Base-by-base conservation (phyloP, 2,113 vertebrate genomes). In the Dascyllus trimaculatus region DNA sequence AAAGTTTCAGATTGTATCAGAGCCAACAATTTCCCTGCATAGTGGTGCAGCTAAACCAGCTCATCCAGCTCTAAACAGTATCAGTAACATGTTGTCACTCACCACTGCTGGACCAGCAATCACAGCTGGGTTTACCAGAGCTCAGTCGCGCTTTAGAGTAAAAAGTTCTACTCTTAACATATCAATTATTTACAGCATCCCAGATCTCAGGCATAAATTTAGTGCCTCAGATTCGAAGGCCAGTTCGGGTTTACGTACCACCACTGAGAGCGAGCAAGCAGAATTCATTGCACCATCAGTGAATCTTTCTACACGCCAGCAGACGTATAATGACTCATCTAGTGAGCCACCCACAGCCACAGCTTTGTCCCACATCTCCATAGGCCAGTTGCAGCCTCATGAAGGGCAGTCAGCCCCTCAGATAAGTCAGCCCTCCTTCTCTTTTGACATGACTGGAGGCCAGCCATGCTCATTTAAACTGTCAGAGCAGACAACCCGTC, bases 121-220 rank as follows among this genome's bases (percentile, higher is more conserved):
- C 26, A 51, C 73, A 77, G 66, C 29, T 40, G 71, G 56, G 48
- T 21, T 71, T 49, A 70, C 21, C 38, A 75, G 25, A 76, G 53
- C 59, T 84, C 63, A 83, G 81, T 45, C 76, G 25, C 69, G 74
- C 71, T 73, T 79, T 59, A 73, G 62, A 67, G 56, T 67, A 81
- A 90, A 89, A 54, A 81, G 51, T 54, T 79, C 75, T 61, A 58
- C 74, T 82, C 81, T 63, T 54, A 53, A 48, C 45, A 3, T 52
- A 78, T 88, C 65, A 89, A 83, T 90, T 82, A 90, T 93, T 90
- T 45, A 93, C 65, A 46, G 29, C 19, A 19, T 40, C 69, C 64
- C 72, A 66, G 77, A 84, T 89, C 60, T 65, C 5, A 74, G 5
- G 54, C 35, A 84, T 80, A 71, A 62, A 85, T 85, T 86, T 22